These are phyloP conservation scores for Grus americana DNA, from an alignment of 2,113 vertebrate genomes.

Conservation along the genomic window DNA sequence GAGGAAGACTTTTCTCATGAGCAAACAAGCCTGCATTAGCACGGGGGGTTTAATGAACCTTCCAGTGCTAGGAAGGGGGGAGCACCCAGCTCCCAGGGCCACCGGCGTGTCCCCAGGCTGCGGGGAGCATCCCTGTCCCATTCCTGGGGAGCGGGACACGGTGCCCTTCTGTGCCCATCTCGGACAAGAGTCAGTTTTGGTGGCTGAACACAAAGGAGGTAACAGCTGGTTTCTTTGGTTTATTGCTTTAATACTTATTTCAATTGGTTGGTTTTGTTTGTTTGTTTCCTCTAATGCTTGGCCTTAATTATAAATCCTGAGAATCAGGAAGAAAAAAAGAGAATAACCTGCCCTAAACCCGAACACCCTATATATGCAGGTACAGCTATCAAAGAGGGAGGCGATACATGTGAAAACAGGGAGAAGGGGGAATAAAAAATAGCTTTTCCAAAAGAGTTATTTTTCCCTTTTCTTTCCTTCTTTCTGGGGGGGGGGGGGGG, in stretches of 20 bases:
- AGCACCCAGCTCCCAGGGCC: not conserved
- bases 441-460: not conserved
- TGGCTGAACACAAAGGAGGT: not conserved
- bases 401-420: not conserved
- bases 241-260: not conserved
- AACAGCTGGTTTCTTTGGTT: not conserved
- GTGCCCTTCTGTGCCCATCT: not conserved
- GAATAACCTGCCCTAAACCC: constrained; percentile 19
- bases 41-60: not conserved
- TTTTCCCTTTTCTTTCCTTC: not conserved
- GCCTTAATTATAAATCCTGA: constrained; percentile 30
- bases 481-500: too few relatives aligned
- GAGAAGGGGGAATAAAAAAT: not conserved
- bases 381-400: constrained; percentile 3
- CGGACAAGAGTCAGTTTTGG: not conserved
- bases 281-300: not conserved
- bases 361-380: constrained; percentile 47
- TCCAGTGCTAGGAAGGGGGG: not conserved
- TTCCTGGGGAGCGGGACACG: not conserved
- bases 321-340: not conserved
- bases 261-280: not conserved
- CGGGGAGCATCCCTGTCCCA: not conserved
- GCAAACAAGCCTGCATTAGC: not conserved
- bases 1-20: not conserved
- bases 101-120: not conserved